phyloP scores from a whole-genome alignment of 2,797 vertebrate genomes.

The Danio jaintianensis region DNA sequence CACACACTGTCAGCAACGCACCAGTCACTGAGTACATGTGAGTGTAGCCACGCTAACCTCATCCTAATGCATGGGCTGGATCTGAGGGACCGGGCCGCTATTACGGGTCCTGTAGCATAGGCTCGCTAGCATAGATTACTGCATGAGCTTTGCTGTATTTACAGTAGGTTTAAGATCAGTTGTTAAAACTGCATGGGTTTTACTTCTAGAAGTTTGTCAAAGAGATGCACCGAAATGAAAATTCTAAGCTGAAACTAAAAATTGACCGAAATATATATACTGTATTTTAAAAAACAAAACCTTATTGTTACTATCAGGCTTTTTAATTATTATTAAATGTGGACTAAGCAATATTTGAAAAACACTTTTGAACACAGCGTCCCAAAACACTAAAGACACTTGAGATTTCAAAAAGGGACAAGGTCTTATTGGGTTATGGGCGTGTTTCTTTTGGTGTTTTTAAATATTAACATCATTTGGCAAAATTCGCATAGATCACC shows the following conservation, averaged over 20 bases:
- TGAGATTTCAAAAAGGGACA: too few relatives aligned
- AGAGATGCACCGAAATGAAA: not conserved
- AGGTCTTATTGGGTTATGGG: too few relatives aligned
- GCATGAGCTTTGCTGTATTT: constrained; percentile 46
- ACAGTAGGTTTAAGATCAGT: constrained; percentile 17
- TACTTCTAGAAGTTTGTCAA: not conserved
- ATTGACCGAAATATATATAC: too few relatives aligned
- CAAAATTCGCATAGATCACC: too few relatives aligned
- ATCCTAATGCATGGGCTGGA: constrained; percentile 51
- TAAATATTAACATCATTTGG: too few relatives aligned
- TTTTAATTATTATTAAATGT: too few relatives aligned
- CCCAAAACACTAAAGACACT: too few relatives aligned
- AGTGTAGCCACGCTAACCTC: constrained; percentile 69
- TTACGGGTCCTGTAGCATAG: constrained; percentile 21
- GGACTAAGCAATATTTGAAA: too few relatives aligned
- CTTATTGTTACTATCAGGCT: too few relatives aligned
- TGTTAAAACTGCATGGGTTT: constrained; percentile 41
- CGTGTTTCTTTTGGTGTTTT: too few relatives aligned
- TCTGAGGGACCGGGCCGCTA: constrained; percentile 17
- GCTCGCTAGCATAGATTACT: constrained; percentile 28
- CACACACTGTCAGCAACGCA: constrained; percentile 98
- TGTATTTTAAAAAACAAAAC: too few relatives aligned
- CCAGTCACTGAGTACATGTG: constrained; percentile 99
- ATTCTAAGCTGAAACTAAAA: not conserved
- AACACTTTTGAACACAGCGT: too few relatives aligned